Evolutionary conservation across 2,888 invertebrate species (phyloP).

Genomic region (Reticulitermes lucifugus): DNA sequence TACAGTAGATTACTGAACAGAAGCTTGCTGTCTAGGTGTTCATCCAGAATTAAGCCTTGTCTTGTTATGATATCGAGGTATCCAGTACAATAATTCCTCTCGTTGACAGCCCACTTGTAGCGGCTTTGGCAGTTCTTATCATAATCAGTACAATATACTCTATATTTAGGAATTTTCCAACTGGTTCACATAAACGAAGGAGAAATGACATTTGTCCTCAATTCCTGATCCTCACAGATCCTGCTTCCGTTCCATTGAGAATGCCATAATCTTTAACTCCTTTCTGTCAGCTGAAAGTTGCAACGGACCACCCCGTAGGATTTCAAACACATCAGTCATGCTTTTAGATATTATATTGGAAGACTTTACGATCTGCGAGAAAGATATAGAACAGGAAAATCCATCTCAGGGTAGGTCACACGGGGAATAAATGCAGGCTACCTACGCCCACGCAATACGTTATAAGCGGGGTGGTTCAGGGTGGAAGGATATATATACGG

Average conservation of each 20-base stretch:
- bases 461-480: conserved; percentile 29
- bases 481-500: conserved; percentile 18
- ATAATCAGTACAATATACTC: no score
- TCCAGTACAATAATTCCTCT: no score
- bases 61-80: no score
- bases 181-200: no score
- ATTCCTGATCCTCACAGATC: no score
- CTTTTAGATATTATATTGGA: conserved; percentile 33
- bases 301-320: neutral
- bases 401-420: conserved; percentile 28
- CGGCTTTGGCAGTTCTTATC: no score
- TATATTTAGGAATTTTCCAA: no score
- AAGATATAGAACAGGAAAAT: conserved; percentile 26
- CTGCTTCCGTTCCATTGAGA: neutral
- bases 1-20: no score
- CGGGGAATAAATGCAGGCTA: conserved; percentile 12
- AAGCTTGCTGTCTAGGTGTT: no score
- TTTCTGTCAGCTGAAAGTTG: neutral
- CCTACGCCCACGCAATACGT: conserved; percentile 34
- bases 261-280: neutral
- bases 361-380: conserved; percentile 40
- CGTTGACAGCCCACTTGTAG: no score
- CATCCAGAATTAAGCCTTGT: no score
- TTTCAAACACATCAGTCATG: conserved; percentile 34
- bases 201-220: no score